phyloP scores from a whole-genome alignment of 2,888 invertebrate species.

The Gymnosoma rotundatum region DNA sequence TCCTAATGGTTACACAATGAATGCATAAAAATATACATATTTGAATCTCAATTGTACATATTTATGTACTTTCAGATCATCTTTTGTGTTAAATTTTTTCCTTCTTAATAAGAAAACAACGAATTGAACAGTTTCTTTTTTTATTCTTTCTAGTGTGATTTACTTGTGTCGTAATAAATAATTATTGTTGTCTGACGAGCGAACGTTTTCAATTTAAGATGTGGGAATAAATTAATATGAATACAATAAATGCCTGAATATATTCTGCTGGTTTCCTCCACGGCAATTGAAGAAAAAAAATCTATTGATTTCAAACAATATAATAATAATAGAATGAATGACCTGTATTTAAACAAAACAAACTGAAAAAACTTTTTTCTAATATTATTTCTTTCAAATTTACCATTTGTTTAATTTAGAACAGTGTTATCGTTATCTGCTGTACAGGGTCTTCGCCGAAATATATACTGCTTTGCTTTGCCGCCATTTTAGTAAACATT shows the following conservation, averaged over 20 bases:
- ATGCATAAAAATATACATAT: not conserved
- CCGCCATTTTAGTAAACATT: too few species aligned
- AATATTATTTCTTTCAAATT: too few species aligned
- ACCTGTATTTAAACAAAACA: constrained; percentile 11
- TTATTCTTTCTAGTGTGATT: constrained; percentile 16
- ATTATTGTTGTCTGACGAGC: constrained; percentile 47
- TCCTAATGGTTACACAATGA: constrained; percentile 51
- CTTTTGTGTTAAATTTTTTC: not conserved
- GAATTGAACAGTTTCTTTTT: constrained; percentile 26
- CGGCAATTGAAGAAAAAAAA: constrained; percentile 23
- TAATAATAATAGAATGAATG: constrained; percentile 9
- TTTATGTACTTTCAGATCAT: constrained; percentile 9
- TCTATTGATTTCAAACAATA: constrained; percentile 2
- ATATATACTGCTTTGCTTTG: too few species aligned
- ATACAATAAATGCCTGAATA: constrained; percentile 34
- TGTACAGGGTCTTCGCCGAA: too few species aligned
- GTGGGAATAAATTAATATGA: constrained; percentile 44
- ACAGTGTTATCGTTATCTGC: too few species aligned
- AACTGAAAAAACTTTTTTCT: not conserved
- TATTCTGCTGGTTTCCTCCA: constrained; percentile 49
- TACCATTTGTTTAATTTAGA: too few species aligned
- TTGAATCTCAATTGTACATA: constrained; percentile 19
- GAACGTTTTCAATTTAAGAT: constrained; percentile 44
- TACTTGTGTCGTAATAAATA: constrained; percentile 54
- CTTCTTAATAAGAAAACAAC: constrained; percentile 33